Base-by-base conservation (phyloP, 2,888 invertebrate genomes). In the Leptura quadrifasciata region DNA sequence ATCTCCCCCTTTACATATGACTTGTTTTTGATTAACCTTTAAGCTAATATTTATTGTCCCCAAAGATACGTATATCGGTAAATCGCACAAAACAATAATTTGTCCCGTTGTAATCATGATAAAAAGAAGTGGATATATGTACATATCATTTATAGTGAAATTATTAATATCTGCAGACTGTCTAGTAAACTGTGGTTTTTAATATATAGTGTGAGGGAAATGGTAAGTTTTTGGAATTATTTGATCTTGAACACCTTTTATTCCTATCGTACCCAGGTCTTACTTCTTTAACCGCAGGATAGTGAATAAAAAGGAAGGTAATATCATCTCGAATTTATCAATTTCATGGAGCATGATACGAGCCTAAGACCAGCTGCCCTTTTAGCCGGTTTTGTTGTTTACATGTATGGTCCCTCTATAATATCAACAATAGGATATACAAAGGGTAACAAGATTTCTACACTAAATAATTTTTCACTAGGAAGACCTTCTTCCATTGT, bases 291-390 rank as follows among this genome's bases (percentile, higher is more conserved):
- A 87, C 83, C 88, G 61, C 84, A 0, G 90, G 90, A 94, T 94
- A 95, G 85, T 94, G 93, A 0, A 90, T 90, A 82, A 95, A 95
- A 71, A 95, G 91, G 31, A 88, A 87, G 27, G 91, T 89, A 10
- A 91, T 89, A 70, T 91, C 89, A 71, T 88, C 85, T 47, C 92
- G 0, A 98, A 89, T 88, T 96, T 97, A 0, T 94, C 94, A 9
- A 88, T 84, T 84, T 93, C 78, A 82, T 97, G 94, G 3, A 98
- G 90, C 81, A 89, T 86, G 72, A 92, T 92, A 86, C 97, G 97
- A 0, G 94, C 92, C 74, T 92, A 74, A 97, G 89, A 0, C 97
- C 97, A 0, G 94, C 97, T 0, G 95, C 94, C 82, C 95, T 93
- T 89, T 97, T 97, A 0, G 98, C 97, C 17, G 60, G 79, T 80